phyloP scores from a whole-genome alignment of 2,797 vertebrate genomes.

The Rhinichthys osculus region DNA sequence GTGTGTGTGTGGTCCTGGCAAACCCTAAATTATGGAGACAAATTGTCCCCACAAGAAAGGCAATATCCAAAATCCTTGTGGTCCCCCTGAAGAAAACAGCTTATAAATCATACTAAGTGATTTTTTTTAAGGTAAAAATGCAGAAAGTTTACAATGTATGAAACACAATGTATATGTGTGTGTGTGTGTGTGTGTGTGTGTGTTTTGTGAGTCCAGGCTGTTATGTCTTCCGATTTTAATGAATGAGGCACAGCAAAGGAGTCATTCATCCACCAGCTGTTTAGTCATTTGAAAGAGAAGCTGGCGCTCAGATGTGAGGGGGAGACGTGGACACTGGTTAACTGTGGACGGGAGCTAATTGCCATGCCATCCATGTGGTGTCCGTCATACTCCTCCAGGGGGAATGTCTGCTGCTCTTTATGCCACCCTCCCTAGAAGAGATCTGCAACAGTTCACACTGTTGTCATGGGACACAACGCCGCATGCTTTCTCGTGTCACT shows the following conservation, averaged over 20 bases:
- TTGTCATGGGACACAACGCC: neutral
- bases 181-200: too few relatives aligned
- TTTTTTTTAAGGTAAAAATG: too few relatives aligned
- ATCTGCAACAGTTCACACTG: neutral
- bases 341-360: conserved; percentile 51
- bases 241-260: conserved; percentile 31
- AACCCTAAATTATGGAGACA: too few relatives aligned
- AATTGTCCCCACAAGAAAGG: too few relatives aligned
- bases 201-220: neutral
- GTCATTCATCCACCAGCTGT: conserved; percentile 33
- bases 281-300: conserved; percentile 36
- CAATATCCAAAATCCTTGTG: too few relatives aligned
- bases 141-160: too few relatives aligned
- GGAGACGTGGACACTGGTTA: conserved; percentile 35
- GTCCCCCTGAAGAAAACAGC: too few relatives aligned
- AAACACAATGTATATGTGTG: too few relatives aligned
- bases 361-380: conserved; percentile 50
- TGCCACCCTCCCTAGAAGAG: neutral
- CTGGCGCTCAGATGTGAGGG: conserved; percentile 28
- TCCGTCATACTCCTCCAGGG: conserved; percentile 25
- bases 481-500: neutral
- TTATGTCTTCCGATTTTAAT: conserved; percentile 10
- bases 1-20: too few relatives aligned
- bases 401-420: conserved; percentile 7
- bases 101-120: too few relatives aligned